Percentiles rank a stretch among this genome's conserved stretches.
Conservation (phyloP, 2,797 vertebrate genomes). For the Tolypeutes matacus region DNA sequence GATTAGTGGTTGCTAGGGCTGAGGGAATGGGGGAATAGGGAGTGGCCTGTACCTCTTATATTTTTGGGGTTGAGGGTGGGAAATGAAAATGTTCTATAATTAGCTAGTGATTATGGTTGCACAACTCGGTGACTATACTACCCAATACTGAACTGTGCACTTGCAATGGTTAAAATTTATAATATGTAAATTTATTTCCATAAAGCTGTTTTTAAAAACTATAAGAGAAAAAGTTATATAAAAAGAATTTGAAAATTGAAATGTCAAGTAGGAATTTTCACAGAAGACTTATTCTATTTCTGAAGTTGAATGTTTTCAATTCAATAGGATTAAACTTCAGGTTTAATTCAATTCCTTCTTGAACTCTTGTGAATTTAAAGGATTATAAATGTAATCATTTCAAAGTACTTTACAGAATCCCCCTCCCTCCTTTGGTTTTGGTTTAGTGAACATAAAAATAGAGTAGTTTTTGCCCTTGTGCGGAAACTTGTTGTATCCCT, state of each 20-base stretch:
- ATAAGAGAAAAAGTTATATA: background rate
- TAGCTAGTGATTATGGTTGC: background rate
- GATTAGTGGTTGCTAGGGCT: background rate
- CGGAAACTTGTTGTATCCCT: background rate
- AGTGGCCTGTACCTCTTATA: background rate
- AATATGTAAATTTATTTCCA: background rate
- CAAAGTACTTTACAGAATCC: background rate
- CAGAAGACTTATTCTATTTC: background rate
- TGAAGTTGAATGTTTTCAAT: background rate
- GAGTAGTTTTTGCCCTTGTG: background rate
- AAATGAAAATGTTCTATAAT: constrained; percentile 38
- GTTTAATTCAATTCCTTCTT: constrained; percentile 44
- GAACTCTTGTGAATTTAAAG: background rate
- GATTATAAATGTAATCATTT: background rate
- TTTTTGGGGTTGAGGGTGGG: background rate
- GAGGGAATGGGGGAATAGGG: background rate
- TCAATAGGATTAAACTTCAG: background rate
- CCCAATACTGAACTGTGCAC: background rate
- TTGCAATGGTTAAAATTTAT: background rate
- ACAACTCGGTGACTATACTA: background rate
- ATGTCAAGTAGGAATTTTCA: background rate
- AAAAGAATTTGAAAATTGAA: background rate
- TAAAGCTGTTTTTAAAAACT: background rate
- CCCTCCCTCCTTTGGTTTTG: fast-evolving
- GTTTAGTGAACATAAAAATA: background rate